Evolutionary conservation across 2,113 vertebrate species (phyloP).

Genomic region (Myiozetetes cayanensis): DNA sequence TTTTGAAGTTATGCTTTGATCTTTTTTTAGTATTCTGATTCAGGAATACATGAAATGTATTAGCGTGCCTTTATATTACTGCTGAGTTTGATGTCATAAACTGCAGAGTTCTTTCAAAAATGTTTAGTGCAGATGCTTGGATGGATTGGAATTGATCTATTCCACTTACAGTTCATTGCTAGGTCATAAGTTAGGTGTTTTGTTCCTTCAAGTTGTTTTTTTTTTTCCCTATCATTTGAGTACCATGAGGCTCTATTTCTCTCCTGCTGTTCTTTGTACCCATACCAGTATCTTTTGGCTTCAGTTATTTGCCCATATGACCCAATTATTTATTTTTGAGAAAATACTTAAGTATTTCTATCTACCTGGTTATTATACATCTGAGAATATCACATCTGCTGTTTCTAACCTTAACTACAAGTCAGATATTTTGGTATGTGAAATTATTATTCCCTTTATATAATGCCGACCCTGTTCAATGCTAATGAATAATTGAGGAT

Average conservation of each 20-base stretch:
- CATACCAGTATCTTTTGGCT: not conserved
- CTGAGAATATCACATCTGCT: not conserved
- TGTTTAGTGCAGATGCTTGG: not conserved
- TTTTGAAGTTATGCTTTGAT: constrained; percentile 20
- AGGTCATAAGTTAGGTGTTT: not conserved
- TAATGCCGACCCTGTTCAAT: not conserved
- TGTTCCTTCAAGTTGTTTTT: not conserved
- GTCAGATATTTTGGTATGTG: not conserved
- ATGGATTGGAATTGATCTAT: not conserved
- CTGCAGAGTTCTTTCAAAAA: not conserved
- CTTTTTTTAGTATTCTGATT: not conserved
- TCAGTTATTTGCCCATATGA: not conserved
- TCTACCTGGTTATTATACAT: not conserved
- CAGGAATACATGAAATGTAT: not conserved
- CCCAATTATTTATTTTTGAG: not conserved
- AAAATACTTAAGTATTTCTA: not conserved
- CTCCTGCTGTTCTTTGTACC: not conserved
- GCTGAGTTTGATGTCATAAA: not conserved
- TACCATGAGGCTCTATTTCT: not conserved
- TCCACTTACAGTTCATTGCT: not conserved
- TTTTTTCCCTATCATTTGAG: not conserved
- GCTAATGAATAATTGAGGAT: not conserved
- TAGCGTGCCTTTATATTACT: not conserved
- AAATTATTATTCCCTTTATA: not conserved
- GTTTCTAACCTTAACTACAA: not conserved